These are phyloP conservation scores for Crocuta crocuta DNA, from an alignment of 2,113 vertebrate species.

Conservation along the genomic window DNA sequence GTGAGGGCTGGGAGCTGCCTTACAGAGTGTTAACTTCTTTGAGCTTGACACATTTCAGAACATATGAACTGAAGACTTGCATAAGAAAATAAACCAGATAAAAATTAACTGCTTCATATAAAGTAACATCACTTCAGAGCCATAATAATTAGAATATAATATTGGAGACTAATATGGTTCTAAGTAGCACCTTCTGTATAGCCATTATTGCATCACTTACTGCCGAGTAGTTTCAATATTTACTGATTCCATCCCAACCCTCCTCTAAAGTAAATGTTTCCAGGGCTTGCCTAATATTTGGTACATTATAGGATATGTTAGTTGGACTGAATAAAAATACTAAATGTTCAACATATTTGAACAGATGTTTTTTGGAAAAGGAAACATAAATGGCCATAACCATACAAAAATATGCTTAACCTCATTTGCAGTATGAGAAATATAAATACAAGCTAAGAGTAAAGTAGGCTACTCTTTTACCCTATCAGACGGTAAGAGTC, in stretches of 20 bases:
- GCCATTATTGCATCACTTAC: background rate
- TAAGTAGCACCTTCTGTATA: background rate
- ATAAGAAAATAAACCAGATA: background rate
- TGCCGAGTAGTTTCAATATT: background rate
- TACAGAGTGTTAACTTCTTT: background rate
- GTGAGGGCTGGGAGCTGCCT: rapidly evolving
- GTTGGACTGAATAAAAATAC: background rate
- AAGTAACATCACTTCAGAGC: background rate
- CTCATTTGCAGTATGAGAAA: background rate
- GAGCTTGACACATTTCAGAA: background rate
- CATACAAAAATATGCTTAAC: background rate
- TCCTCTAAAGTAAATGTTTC: background rate
- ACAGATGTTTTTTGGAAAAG: background rate
- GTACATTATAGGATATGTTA: background rate
- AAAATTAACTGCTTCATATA: background rate
- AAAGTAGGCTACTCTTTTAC: background rate
- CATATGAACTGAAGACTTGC: background rate
- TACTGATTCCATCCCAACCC: background rate
- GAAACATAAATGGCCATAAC: background rate
- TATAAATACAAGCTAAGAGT: background rate
- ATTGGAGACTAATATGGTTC: background rate
- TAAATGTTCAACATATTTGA: background rate
- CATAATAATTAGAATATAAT: background rate
- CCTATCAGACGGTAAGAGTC: background rate
- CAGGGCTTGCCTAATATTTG: background rate